phyloP scores from a whole-genome alignment of 2,113 vertebrate genomes.

The Seriola quinqueradiata region DNA sequence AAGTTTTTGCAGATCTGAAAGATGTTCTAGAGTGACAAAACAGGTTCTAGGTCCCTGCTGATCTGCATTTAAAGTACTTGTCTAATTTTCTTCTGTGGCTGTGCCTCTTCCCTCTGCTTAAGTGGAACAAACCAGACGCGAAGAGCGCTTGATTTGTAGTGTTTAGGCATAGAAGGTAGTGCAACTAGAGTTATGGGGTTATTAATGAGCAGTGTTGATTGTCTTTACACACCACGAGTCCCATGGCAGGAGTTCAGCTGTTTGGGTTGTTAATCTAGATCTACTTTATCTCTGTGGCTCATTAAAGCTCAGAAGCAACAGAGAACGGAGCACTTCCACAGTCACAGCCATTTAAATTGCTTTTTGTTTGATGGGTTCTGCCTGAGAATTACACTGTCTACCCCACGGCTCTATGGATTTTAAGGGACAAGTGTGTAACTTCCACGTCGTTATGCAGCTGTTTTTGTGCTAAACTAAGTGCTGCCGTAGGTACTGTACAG shows the following conservation, averaged over 20 bases:
- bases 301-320: constrained; percentile 47
- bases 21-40: constrained; percentile 6
- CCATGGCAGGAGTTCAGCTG: constrained; percentile 47
- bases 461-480: constrained; percentile 10
- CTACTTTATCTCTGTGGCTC: constrained; percentile 54
- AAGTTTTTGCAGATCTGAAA: constrained; percentile 2
- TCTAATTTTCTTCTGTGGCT: constrained; percentile 25
- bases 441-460: constrained; percentile 31
- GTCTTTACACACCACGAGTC: constrained; percentile 34
- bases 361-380: constrained; percentile 42
- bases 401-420: constrained; percentile 36
- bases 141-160: constrained; percentile 26
- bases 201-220: constrained; percentile 48
- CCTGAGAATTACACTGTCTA: constrained; percentile 26
- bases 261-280: constrained; percentile 40
- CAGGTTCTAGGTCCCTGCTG: constrained; percentile 22
- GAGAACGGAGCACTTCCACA: constrained; percentile 13
- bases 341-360: constrained; percentile 39
- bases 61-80: constrained; percentile 17
- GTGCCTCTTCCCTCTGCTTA: constrained; percentile 1
- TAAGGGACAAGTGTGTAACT: constrained; percentile 38
- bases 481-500: not conserved
- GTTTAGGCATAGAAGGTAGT: constrained; percentile 10
- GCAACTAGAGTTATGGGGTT: constrained; percentile 27
- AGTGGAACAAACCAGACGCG: constrained; percentile 36